Base-by-base conservation (phyloP, 2,797 vertebrate genomes). In the Pachyuromys duprasi region DNA sequence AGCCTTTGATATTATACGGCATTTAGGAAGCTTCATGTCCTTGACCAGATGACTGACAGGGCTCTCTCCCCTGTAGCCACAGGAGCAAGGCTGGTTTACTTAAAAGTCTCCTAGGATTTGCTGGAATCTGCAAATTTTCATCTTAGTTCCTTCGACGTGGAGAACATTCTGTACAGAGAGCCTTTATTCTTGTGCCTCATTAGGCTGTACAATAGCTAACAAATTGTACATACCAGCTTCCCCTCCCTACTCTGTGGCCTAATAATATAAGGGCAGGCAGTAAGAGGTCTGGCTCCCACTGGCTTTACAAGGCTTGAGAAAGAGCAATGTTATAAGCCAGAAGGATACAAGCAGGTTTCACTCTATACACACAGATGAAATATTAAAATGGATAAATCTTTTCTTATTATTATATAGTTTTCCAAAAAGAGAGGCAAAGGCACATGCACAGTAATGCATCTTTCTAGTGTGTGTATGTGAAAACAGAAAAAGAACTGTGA, bases 371-470 rank as follows among this genome's bases (percentile, higher is more conserved):
- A 36, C 70, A 95, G 92, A 70, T 3, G 5, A 67, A 70, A 70
- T 93, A 96, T 96, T 90, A 60, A 96, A 97, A 67, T 79, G 79
- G 93, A 84, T 93, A 96, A 92, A 93, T 80, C 82, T 96, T 91
- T 93, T 91, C 91, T 96, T 79, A 95, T 94, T 95, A 95, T 94
- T 95, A 89, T 80, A 53, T 82, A 91, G 80, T 39, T 78, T 96
- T 97, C 96, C 88, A 94, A 95, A 97, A 90, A 90, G 74, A 86
- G 45, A 86, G 33, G 62, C n/a, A 93, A 95, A 95, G 36, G 67
- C 26, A 62, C 36, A 28, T 2, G 5, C 36, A 36, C 49, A 57
- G 89, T 15, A 69, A 93, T 1, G 7, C 89, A 55, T 89, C 76
- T 94, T 97, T 92, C 78, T 42, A 91, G 84, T 86, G 20, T 88